Base-by-base conservation (phyloP, 53 echinoderm and acorn worm species). In the Paelopatides confundens region DNA sequence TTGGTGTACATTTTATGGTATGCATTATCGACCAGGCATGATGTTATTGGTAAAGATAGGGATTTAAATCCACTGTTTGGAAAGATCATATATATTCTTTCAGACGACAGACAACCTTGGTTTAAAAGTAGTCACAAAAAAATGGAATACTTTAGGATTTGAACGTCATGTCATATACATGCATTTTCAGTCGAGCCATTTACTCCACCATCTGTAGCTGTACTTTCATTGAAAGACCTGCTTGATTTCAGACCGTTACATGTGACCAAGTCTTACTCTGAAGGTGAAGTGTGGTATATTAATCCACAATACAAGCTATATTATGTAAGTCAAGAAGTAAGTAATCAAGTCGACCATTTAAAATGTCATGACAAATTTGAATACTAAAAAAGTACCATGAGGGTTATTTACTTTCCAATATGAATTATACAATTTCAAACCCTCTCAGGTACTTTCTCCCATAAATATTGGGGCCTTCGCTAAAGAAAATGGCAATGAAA, bases 171-270 rank as follows among this genome's bases (percentile, higher is more conserved):
- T n/a, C n/a, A n/a, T 69, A 68, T 66, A n/a, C 83, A 89, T 89
- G 84, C 89, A 5, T 84, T 52, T 62, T 51, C 47, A 18, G 89
- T 67, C 10, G 34, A 48, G 36, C 89, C 89, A 68, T 12, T 63
- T 31, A 34, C 33, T 31, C 89, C 85, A 54, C 43, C 39, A 37
- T 69, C 50, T 9, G 2, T 89, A 47, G 53, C 35, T 26, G 82
- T 76, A 40, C 40, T 32, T 66, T 11, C 40, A 65, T n/a, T n/a
- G n/a, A 66, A 82, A 37, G 82, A 88, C 32, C 82, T 82, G 11
- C 35, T 88, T 30, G 88, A 88, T 68, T 88, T 88, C 38, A 17
- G n/a, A 31, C 88, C 88, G 2, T 67, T 88, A 9, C 88, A 88
- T 82, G 88, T 53, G 30, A 82, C 88, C 51, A 88, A 88, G 38